Percentiles rank a stretch among this genome's conserved stretches.
These are phyloP conservation scores for Umimayanthus chanpuru DNA, from an alignment of 92 coral and sea anemone genomes.

Conservation along the genomic window DNA sequence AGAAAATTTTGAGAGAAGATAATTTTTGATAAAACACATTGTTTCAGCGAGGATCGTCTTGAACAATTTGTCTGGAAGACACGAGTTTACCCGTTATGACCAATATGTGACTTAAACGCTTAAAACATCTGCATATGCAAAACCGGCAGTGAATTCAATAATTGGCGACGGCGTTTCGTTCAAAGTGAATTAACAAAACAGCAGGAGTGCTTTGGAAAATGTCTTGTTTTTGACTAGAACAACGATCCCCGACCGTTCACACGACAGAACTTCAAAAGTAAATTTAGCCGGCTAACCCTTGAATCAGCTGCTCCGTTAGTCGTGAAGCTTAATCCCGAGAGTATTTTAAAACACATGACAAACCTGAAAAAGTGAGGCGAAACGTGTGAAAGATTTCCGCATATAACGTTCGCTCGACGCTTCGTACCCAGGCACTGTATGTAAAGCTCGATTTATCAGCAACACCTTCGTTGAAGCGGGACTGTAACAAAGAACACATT, in stretches of 20 bases:
- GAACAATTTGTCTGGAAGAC: not conserved
- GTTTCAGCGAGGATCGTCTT: not conserved
- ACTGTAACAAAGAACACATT: too few species aligned
- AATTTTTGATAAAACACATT: not conserved
- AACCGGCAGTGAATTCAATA: not conserved
- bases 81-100: not conserved
- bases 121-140: slow-evolving; percentile 1
- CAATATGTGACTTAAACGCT: not conserved
- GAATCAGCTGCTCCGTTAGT: not conserved
- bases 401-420: too few species aligned
- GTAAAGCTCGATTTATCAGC: too few species aligned
- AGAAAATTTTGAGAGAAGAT: not conserved
- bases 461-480: too few species aligned
- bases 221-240: not conserved
- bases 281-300: not conserved
- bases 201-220: not conserved
- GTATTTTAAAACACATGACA: too few species aligned
- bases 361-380: too few species aligned
- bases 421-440: too few species aligned
- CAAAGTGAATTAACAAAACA: slow-evolving; percentile 8
- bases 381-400: too few species aligned
- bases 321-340: not conserved
- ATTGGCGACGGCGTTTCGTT: slow-evolving; percentile 2
- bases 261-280: slow-evolving; percentile 1
- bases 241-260: slow-evolving; percentile 6